A percentile compares a stretch with the other conserved stretches of the same genome.
These are phyloP conservation scores for Cotesia chilonis DNA, from an alignment of 1,140 invertebrate genomes.

Conservation along the genomic window DNA sequence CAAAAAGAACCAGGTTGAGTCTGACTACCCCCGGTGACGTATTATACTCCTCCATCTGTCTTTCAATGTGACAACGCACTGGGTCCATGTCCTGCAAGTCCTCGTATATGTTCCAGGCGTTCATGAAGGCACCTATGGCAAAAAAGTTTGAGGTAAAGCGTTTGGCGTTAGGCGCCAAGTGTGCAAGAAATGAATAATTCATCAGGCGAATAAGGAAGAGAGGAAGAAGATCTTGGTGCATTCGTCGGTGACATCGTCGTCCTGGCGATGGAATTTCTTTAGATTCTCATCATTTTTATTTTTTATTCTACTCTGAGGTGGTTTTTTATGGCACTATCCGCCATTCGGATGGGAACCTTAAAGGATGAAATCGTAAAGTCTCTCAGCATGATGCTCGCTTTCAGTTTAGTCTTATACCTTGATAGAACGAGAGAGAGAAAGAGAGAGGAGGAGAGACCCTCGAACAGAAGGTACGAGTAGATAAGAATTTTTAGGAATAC, in stretches of 20 bases:
- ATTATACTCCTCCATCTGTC: constrained; percentile 83
- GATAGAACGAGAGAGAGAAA: background rate
- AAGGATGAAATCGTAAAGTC: constrained; percentile 29
- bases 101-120: constrained; percentile 78
- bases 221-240: constrained; percentile 27
- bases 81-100: constrained; percentile 73
- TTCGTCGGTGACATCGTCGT: constrained; percentile 22
- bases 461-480: too few relatives aligned
- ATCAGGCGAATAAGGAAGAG: constrained; percentile 27
- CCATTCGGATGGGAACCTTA: background rate
- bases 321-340: too few relatives aligned
- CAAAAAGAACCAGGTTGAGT: constrained; percentile 82
- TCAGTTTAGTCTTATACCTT: constrained; percentile 2
- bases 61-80: constrained; percentile 72
- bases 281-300: constrained; percentile 1
- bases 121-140: constrained; percentile 74
- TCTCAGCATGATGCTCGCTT: background rate
- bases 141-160: background rate
- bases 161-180: background rate
- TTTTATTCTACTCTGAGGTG: background rate
- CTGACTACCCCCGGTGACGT: constrained; percentile 75
- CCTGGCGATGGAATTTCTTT: constrained; percentile 26
- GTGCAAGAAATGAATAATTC: constrained; percentile 34
- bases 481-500: constrained; percentile 3
- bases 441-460: background rate